These are phyloP conservation scores for Thalassoma bifasciatum DNA, from an alignment of 2,113 vertebrate species.

Conservation along the genomic window DNA sequence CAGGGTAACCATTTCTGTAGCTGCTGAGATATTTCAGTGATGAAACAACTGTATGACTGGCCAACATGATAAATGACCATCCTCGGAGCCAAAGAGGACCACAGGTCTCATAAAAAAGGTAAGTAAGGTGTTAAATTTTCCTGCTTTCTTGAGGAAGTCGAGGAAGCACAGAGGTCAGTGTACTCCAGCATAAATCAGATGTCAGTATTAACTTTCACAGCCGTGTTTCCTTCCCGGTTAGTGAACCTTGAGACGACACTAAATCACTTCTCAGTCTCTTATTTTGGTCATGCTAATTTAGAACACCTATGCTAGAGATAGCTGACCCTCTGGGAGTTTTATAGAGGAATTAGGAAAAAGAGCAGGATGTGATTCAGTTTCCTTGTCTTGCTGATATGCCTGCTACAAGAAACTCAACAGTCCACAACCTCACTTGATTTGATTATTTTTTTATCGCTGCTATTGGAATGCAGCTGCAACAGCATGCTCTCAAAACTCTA, in stretches of 20 bases:
- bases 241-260: slow-evolving; percentile 32
- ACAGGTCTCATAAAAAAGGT: neutral
- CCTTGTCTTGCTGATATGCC: slow-evolving; percentile 18
- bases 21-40: neutral
- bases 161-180: slow-evolving; percentile 16
- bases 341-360: slow-evolving; percentile 29
- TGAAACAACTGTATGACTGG: too few species aligned
- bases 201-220: slow-evolving; percentile 18
- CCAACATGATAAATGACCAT: neutral
- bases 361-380: slow-evolving; percentile 40
- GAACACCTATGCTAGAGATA: slow-evolving; percentile 29
- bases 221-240: slow-evolving; percentile 31
- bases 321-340: slow-evolving; percentile 52
- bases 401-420: slow-evolving; percentile 24
- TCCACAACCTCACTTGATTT: slow-evolving; percentile 47
- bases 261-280: slow-evolving; percentile 25
- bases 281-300: slow-evolving; percentile 48
- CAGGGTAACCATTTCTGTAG: neutral
- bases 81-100: neutral
- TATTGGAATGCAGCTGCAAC: slow-evolving; percentile 42
- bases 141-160: slow-evolving; percentile 16
- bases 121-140: slow-evolving; percentile 17
- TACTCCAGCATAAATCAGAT: slow-evolving; percentile 27
- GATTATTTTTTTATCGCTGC: slow-evolving; percentile 42
- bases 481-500: slow-evolving; percentile 50